These are phyloP conservation scores for Scelioninae gen. 2 DNA, from an alignment of 2,888 invertebrate species.

Conservation along the genomic window DNA sequence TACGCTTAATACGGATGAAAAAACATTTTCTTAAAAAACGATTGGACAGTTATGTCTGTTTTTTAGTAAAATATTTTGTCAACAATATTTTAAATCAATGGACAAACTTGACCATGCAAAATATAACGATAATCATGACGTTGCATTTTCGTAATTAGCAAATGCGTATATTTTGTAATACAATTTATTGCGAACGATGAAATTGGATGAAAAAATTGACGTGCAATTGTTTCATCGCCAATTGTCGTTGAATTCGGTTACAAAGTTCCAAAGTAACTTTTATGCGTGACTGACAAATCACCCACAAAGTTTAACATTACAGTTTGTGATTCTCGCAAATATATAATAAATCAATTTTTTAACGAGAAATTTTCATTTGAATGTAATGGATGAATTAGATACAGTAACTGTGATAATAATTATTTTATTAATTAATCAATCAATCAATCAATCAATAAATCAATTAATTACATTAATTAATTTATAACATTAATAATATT, in stretches of 20 bases:
- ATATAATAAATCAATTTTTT: background rate
- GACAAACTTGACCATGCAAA: slow-evolving; percentile 1
- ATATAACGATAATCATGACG: slow-evolving; percentile 9
- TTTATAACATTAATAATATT: too few species aligned
- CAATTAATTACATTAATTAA: too few species aligned
- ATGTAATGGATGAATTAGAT: slow-evolving; percentile 19
- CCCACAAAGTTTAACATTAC: slow-evolving; percentile 1
- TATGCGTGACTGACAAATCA: slow-evolving; percentile 29
- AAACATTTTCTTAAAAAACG: slow-evolving; percentile 2
- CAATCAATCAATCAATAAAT: background rate
- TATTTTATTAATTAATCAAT: slow-evolving; percentile 1
- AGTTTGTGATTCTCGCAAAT: background rate
- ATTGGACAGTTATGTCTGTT: too few species aligned
- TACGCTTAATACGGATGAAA: slow-evolving; percentile 14
- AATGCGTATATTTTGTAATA: slow-evolving; percentile 28
- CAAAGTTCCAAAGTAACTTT: slow-evolving; percentile 35
- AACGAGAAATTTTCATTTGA: slow-evolving; percentile 3
- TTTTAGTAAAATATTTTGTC: background rate
- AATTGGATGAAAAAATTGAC: slow-evolving; percentile 14
- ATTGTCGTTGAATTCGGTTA: background rate
- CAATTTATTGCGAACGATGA: slow-evolving; percentile 5
- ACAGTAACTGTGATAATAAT: slow-evolving; percentile 46
- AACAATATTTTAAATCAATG: slow-evolving; percentile 20
- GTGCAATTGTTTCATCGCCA: slow-evolving; percentile 18
- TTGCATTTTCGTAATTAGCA: slow-evolving; percentile 16